Evolutionary conservation across 2,113 vertebrate species (phyloP).

Genomic region (Carettochelys insculpta): DNA sequence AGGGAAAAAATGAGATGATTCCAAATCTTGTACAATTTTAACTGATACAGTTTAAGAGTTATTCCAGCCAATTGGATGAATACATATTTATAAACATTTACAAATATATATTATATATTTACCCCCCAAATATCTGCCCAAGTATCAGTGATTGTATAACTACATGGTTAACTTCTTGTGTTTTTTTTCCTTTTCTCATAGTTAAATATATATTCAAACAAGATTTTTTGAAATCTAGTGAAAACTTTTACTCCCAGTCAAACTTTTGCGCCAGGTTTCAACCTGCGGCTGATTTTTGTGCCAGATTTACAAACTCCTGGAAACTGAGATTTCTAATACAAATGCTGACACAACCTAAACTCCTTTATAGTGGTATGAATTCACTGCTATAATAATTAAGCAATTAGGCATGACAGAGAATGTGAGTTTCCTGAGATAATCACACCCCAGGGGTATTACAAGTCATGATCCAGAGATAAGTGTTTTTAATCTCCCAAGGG

Average conservation of each 20-base stretch:
- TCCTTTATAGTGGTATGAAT: constrained; percentile 63
- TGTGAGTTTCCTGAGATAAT: constrained; percentile 78
- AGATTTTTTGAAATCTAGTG: constrained; percentile 32
- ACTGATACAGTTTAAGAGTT: neutral
- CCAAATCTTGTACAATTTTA: neutral
- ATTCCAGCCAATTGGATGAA: neutral
- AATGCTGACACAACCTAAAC: constrained; percentile 68
- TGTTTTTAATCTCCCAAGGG: constrained; percentile 78
- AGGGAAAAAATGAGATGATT: neutral
- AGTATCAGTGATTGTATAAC: neutral
- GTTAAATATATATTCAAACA: constrained; percentile 32
- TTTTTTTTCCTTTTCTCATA: neutral
- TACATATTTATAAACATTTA: neutral
- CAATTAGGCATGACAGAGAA: constrained; percentile 79
- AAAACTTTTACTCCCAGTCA: constrained; percentile 16
- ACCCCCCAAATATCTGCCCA: neutral
- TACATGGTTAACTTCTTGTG: neutral
- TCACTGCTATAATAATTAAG: constrained; percentile 79
- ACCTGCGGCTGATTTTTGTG: constrained; percentile 29
- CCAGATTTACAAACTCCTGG: constrained; percentile 52
- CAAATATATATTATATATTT: constrained; percentile 4
- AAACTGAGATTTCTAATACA: constrained; percentile 64
- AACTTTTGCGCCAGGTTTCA: constrained; percentile 21
- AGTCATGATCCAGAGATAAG: constrained; percentile 79
- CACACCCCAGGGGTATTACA: constrained; percentile 74